Percentiles rank a stretch among this genome's conserved stretches.
These are phyloP conservation scores for Peromyscus nudipes DNA, from an alignment of 2,797 vertebrate genomes.

Conservation along the genomic window DNA sequence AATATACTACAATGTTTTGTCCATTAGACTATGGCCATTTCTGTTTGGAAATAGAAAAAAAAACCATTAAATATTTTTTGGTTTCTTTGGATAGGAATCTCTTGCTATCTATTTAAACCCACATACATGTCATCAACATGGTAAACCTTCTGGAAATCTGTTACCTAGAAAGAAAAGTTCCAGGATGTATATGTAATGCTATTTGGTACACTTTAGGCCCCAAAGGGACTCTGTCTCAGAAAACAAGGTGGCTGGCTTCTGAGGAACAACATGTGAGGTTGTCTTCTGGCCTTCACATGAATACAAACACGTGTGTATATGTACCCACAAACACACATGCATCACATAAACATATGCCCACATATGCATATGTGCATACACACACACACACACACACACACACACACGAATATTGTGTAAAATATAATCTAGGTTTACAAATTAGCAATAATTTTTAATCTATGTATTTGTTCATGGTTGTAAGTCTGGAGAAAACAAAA, in stretches of 20 bases:
- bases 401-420: background rate
- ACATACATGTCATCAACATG: background rate
- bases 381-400: background rate
- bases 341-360: background rate
- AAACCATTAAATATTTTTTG: background rate
- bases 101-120: background rate
- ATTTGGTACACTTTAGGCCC: background rate
- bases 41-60: background rate
- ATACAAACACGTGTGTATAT: background rate
- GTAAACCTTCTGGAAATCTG: background rate
- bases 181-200: no score
- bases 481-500: background rate
- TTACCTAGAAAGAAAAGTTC: background rate
- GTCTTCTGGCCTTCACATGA: background rate
- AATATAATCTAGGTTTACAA: background rate
- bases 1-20: background rate
- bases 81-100: background rate
- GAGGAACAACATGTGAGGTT: background rate
- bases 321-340: background rate
- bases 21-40: background rate
- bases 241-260: background rate
- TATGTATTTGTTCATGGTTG: background rate
- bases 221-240: background rate
- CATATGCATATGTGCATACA: background rate
- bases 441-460: background rate